A percentile compares a stretch with the other conserved stretches of the same genome.
Conservation (phyloP, 1,140 invertebrate genomes). For the Trachelipus rathkii region DNA sequence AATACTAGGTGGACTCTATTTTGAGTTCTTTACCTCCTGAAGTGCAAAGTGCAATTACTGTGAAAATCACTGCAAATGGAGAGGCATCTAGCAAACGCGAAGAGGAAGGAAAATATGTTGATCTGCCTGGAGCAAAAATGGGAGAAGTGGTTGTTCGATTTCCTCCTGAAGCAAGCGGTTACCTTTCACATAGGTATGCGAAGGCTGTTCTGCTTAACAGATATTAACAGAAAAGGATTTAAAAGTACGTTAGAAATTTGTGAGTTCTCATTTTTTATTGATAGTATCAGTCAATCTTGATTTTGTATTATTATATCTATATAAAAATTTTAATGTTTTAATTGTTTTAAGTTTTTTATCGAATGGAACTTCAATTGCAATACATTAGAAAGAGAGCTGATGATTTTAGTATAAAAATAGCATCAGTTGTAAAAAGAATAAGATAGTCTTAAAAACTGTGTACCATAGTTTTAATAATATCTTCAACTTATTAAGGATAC, state of each 20-base stretch:
- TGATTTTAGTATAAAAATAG: no score
- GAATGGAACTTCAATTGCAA: no score
- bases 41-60: not conserved
- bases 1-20: conserved; percentile 23
- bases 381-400: no score
- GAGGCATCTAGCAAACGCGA: conserved; percentile 36
- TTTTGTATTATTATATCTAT: no score
- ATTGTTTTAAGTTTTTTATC: no score
- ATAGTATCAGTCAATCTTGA: not conserved
- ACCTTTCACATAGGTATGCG: conserved; percentile 95
- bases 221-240: conserved; percentile 91
- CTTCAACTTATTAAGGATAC: no score
- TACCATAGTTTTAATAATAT: no score
- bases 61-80: not conserved
- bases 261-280: not conserved
- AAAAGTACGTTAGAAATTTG: conserved; percentile 52
- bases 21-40: not conserved
- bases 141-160: conserved; percentile 93
- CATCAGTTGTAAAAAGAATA: no score
- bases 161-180: conserved; percentile 96
- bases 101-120: conserved; percentile 92
- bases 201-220: conserved; percentile 98
- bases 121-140: conserved; percentile 90
- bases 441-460: no score
- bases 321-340: no score